Evolutionary conservation across 1,140 invertebrate species (phyloP), one percentile per base, ranked within the genome.

Genomic region (Pachyrhynchus sulphureomaculatus): DNA sequence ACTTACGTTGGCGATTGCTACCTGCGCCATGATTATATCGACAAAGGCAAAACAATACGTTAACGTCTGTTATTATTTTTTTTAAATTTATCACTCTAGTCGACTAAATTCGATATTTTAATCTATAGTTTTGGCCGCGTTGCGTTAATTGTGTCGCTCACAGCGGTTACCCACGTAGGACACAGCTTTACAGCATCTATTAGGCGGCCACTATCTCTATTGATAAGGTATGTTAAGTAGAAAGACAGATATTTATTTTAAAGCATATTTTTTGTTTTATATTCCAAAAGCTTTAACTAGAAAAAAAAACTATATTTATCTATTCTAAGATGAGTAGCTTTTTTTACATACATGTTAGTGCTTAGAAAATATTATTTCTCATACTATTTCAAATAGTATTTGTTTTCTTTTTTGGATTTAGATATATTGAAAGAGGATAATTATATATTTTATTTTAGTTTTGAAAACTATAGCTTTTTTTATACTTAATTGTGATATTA

Each of bases 401-500:
- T 29, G 26, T 9, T 29, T 9, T 10, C 12, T 10, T 10, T 29
- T 29, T 29, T 29, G 26, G 26, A 29, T 29, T 29, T 33, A 13
- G 15, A 18, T 18, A 32, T 45, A 9, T 13, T 12, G 8, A 24
- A 2, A 24, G 42, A 45, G 23, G 21, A 45, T 45, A 24, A 12
- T 45, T 45, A 45, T 45, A 13, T 45, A 20, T n/a, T 21, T 13
- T 13, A 24, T 26, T 45, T 20, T 17, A 24, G 5, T 24, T 26
- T 45, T 45, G 10, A 13, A 45, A 10, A 29, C 24, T 34, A 26
- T 49, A 49, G 47, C 10, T 45, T 49, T 49, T 49, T 49, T 49
- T 49, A 26, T 49, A 49, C 47, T 33, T 23, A 8, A 23, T 49
- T 49, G 47, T 49, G 47, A 49, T 49, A 49, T 49, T 49, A 49